Evolutionary conservation across 2,888 invertebrate species (phyloP).

Genomic region (Cryptosula pallasiana): DNA sequence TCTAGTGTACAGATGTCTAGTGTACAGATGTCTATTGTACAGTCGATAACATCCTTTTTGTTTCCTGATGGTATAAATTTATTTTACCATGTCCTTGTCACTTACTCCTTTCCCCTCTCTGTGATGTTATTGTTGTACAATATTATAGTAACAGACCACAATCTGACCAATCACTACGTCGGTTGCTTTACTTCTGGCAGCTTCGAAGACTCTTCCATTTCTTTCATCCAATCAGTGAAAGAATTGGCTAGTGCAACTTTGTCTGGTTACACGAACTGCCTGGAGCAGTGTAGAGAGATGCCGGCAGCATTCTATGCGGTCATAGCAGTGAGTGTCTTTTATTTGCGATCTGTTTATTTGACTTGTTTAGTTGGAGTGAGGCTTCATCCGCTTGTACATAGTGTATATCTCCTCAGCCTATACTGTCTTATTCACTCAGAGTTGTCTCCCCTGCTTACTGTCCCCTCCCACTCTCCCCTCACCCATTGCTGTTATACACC

Average conservation of each 20-base stretch:
- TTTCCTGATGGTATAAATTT: too few relatives aligned
- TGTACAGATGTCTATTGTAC: too few relatives aligned
- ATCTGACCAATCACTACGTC: background rate
- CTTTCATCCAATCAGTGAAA: background rate
- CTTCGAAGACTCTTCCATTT: background rate
- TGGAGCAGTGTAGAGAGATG: background rate
- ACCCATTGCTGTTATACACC: too few relatives aligned
- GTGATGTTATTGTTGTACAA: too few relatives aligned
- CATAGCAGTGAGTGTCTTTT: background rate
- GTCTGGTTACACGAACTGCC: background rate
- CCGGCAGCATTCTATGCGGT: background rate
- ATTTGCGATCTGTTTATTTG: too few relatives aligned
- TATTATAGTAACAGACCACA: background rate
- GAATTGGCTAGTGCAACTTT: background rate
- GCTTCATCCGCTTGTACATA: too few relatives aligned
- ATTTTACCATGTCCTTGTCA: too few relatives aligned
- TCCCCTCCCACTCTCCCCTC: background rate
- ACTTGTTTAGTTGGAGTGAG: too few relatives aligned
- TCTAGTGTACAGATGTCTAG: too few relatives aligned
- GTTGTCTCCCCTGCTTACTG: background rate
- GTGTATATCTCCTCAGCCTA: too few relatives aligned
- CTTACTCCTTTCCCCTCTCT: too few relatives aligned
- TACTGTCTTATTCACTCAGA: background rate
- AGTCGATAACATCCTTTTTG: too few relatives aligned
- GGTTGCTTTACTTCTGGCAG: conserved; percentile 15